These are phyloP conservation scores for Hemicentrotus pulcherrimus DNA, from an alignment of 35 echinoderm and acorn worm species.

Conservation along the genomic window DNA sequence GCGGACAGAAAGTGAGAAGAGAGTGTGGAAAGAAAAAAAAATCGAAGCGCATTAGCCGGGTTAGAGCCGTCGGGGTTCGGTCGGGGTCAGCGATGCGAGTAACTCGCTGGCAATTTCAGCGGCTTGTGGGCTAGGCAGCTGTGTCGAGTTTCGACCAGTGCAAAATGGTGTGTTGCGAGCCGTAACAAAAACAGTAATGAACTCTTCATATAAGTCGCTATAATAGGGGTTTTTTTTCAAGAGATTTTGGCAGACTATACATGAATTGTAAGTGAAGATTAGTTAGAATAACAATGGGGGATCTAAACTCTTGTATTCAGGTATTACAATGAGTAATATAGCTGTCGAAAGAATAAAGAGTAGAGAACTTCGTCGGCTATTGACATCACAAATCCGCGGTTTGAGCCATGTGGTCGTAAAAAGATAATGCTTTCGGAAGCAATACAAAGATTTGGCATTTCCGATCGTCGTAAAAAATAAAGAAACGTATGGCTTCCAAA, in stretches of 20 bases:
- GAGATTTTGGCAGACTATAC: neutral
- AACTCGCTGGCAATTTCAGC: neutral
- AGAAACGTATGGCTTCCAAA: neutral
- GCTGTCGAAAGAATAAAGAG: neutral
- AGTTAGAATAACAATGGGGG: neutral
- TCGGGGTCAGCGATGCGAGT: neutral
- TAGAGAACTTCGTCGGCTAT: too few relatives aligned
- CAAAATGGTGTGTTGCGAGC: neutral
- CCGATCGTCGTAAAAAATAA: neutral
- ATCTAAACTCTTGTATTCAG: neutral
- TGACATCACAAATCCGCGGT: neutral
- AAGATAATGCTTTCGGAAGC: neutral
- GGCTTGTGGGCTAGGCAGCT: neutral
- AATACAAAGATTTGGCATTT: neutral
- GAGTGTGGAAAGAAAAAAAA: neutral
- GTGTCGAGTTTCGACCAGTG: neutral
- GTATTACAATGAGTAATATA: neutral
- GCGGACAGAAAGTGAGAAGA: neutral
- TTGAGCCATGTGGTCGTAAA: neutral
- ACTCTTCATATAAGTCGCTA: neutral
- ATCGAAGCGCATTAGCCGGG: constrained; percentile 27
- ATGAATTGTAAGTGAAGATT: neutral
- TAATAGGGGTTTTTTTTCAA: neutral
- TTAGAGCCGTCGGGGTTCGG: neutral
- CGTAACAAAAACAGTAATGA: constrained; percentile 38